These are phyloP conservation scores for Mycteria americana DNA, from an alignment of 2,797 vertebrate genomes.

Conservation along the genomic window DNA sequence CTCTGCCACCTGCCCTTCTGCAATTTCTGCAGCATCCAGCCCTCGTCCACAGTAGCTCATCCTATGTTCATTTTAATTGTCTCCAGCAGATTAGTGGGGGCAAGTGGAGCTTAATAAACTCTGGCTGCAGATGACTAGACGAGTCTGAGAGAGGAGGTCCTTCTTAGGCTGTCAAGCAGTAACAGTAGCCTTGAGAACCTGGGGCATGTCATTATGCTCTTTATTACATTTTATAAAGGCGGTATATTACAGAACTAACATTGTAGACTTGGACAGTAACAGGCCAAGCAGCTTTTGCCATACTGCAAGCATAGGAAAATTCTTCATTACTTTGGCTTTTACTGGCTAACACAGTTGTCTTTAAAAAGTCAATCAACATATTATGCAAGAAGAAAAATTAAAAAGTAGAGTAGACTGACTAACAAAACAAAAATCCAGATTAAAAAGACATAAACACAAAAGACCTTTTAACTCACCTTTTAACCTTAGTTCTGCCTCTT, in stretches of 20 bases:
- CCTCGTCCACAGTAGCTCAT: not conserved
- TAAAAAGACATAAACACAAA: slow-evolving; percentile 12
- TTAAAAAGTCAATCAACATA: slow-evolving; percentile 17
- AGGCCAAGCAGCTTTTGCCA: not conserved
- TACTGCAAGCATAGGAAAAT: not conserved
- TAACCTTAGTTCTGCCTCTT: not conserved
- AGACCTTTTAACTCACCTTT: not conserved
- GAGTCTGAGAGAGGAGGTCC: not conserved
- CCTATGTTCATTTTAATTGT: not conserved
- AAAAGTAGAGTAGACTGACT: not conserved
- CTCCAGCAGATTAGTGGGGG: not conserved
- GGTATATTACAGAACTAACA: not conserved
- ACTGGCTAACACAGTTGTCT: slow-evolving; percentile 11
- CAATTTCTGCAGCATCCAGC: not conserved
- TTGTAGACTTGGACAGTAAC: not conserved
- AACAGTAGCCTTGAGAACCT: not conserved
- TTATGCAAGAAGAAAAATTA: not conserved
- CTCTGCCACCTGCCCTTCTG: not conserved
- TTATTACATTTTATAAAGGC: slow-evolving; percentile 17
- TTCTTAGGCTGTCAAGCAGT: not conserved
- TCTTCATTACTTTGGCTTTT: not conserved
- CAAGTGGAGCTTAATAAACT: not conserved
- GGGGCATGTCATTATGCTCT: not conserved
- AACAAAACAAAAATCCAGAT: slow-evolving; percentile 13
- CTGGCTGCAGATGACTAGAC: not conserved